phyloP scores from a whole-genome alignment of 2,113 vertebrate species.

The Holacanthus passer region DNA sequence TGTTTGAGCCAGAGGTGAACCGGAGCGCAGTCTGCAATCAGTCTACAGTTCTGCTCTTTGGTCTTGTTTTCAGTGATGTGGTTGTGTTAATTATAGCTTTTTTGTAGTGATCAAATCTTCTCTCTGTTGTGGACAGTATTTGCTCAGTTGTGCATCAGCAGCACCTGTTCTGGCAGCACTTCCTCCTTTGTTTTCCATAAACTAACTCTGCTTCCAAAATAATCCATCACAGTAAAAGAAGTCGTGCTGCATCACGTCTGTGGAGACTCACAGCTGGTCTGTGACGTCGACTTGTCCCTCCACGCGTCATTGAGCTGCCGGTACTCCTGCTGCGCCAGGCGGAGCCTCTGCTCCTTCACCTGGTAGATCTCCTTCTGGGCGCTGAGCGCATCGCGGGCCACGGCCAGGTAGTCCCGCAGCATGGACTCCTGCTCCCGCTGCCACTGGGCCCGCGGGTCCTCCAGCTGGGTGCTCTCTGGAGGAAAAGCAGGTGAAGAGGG shows the following conservation, averaged over 20 bases:
- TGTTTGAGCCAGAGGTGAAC: neutral
- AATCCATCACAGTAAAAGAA: neutral
- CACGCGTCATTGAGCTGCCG: conserved; percentile 93
- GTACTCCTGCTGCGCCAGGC: conserved; percentile 95
- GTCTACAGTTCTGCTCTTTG: too few relatives aligned
- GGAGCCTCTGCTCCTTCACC: conserved; percentile 96
- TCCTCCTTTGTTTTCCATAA: neutral
- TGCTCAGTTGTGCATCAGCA: neutral
- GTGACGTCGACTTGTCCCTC: conserved; percentile 94
- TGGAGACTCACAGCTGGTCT: conserved; percentile 92
- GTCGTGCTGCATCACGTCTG: neutral
- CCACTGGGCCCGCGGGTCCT: conserved; percentile 97
- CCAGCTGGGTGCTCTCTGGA: conserved; percentile 93
- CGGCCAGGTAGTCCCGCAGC: conserved; percentile 96
- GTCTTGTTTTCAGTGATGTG: neutral
- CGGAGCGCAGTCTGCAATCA: neutral
- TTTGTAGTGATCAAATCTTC: neutral
- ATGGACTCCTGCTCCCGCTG: conserved; percentile 95
- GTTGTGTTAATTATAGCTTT: neutral
- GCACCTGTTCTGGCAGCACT: neutral
- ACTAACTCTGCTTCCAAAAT: neutral
- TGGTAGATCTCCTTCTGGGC: conserved; percentile 97
- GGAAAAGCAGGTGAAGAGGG: neutral
- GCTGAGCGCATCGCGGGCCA: conserved; percentile 93
- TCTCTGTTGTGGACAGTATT: neutral